Evolutionary conservation across 2,797 vertebrate genomes (phyloP).

Genomic region (Champsocephalus esox): DNA sequence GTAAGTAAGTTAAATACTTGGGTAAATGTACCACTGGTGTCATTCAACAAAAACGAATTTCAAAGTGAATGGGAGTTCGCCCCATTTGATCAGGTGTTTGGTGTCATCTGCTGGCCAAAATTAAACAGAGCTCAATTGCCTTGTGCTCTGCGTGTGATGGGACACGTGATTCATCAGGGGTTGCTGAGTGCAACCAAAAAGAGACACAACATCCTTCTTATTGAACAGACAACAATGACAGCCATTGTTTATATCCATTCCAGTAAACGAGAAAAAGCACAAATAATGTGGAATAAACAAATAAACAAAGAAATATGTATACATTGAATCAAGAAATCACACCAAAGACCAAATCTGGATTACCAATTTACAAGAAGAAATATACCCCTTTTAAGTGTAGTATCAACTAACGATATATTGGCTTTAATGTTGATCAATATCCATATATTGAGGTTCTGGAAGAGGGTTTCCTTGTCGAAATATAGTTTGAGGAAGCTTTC

Average conservation of each 20-base stretch:
- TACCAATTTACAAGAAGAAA: not conserved
- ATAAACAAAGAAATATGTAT: not conserved
- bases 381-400: not conserved
- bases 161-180: constrained; percentile 24
- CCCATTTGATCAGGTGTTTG: constrained; percentile 47
- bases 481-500: not conserved
- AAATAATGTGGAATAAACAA: not conserved
- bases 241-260: not conserved
- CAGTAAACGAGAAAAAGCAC: not conserved
- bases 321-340: not conserved
- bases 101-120: constrained; percentile 68
- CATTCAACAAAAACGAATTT: not conserved
- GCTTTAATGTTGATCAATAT: not conserved
- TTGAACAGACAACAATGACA: constrained; percentile 6
- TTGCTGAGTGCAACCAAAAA: constrained; percentile 4
- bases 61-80: not conserved
- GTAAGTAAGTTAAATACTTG: not conserved
- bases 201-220: constrained; percentile 23
- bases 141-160: constrained; percentile 2
- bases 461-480: not conserved
- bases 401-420: not conserved
- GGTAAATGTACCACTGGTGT: not conserved
- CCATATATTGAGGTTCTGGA: not conserved
- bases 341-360: not conserved
- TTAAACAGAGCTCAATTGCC: constrained; percentile 1